Evolutionary conservation across 2,888 invertebrate genomes (phyloP), one percentile per base, ranked within the genome.

Genomic region (Drosophila gaucha): DNA sequence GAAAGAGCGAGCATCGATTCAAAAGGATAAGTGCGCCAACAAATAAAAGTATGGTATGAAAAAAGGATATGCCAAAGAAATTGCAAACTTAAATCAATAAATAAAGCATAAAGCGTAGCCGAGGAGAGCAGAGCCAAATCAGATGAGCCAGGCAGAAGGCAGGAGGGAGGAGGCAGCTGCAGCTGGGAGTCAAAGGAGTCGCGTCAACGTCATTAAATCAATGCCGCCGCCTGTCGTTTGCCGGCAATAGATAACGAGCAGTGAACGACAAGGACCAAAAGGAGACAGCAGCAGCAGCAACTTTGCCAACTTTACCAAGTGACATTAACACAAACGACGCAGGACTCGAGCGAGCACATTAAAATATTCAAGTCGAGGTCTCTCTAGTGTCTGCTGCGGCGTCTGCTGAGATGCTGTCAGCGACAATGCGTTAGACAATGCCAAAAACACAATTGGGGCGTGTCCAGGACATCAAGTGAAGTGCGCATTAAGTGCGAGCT

Each of bases 201-300:
- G 66, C 82, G 71, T 90, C 88, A 90, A 90, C 78, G 90, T 90
- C 89, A 90, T 89, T 89, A 89, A 89, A 89, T 90, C 90, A 90
- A 90, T 89, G 89, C 85, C 86, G 82, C 87, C 47, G 75, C 71
- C 73, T 70, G 70, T 70, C 73, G 67, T 70, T 74, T 75, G 78
- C 83, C 85, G 73, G 72, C 80, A 57, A 76, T 87, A 87, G 83
- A 83, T 87, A 83, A 87, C 88, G 86, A 86, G 82, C 65, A 75
- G 65, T 70, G 57, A 63, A 68, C 77, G 52, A 67, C 55, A 43
- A 52, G 52, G 60, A 51, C 50, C 51, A 16, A 14, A 33, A 16
- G 39, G 18, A 3, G 44, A 26, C 43, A 8, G 58, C 12, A n/a
- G 22, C 36, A 38, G 24, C 30, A 52, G 68, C 39, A 16, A 35